Conservation (phyloP, 2,888 invertebrate genomes). For the Trachelus iudaicus region DNA sequence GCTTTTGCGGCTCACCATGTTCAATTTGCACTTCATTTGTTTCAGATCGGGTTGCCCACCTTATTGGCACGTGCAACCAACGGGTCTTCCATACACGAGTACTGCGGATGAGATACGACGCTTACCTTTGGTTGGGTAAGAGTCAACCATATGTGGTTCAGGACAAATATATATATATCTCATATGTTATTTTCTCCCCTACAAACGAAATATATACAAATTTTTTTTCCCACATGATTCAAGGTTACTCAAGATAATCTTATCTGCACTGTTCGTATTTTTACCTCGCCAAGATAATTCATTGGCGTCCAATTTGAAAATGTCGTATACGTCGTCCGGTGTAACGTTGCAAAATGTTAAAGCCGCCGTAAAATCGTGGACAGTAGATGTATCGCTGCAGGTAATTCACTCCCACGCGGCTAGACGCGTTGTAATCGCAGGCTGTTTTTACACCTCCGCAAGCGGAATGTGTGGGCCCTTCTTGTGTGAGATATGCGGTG, state of each 20-base stretch:
- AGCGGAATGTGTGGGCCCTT: slow-evolving; percentile 41
- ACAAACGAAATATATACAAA: too few relatives aligned
- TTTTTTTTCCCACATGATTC: too few relatives aligned
- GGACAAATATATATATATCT: too few relatives aligned
- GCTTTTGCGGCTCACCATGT: slow-evolving; percentile 44
- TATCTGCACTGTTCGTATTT: too few relatives aligned
- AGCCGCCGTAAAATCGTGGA: slow-evolving; percentile 33
- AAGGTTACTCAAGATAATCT: too few relatives aligned
- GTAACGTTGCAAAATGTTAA: slow-evolving; percentile 3
- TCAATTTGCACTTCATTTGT: slow-evolving; percentile 64
- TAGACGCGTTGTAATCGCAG: slow-evolving; percentile 38
- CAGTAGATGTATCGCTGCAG: slow-evolving; percentile 50
- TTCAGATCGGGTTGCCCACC: slow-evolving; percentile 58
- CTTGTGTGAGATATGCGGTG: slow-evolving; percentile 39
- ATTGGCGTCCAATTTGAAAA: too few relatives aligned
- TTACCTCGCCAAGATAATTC: too few relatives aligned
- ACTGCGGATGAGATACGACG: not conserved
- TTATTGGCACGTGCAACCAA: slow-evolving; percentile 53
- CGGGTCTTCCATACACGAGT: not conserved
- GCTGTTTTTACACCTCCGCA: slow-evolving; percentile 49
- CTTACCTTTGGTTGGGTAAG: not conserved
- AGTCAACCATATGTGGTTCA: not conserved
- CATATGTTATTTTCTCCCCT: too few relatives aligned
- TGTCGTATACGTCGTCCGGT: not conserved
- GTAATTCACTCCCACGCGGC: slow-evolving; percentile 60